Percentiles rank a stretch among this genome's conserved stretches.
These are phyloP conservation scores for Lithobates sylvaticus DNA, from an alignment of 2,797 vertebrate genomes.

Conservation along the genomic window DNA sequence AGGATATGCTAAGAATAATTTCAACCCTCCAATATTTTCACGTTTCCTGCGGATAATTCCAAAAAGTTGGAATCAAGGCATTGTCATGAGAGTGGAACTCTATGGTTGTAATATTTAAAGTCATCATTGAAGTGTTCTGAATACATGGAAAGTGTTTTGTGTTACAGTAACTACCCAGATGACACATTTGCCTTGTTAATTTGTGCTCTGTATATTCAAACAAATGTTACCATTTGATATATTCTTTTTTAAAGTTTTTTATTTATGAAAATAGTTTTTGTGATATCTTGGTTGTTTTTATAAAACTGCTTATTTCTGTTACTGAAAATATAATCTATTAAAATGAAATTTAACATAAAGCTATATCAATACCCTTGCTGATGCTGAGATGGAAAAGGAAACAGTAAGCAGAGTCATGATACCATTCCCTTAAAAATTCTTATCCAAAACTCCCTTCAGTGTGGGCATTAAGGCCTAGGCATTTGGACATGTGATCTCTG, in stretches of 20 bases:
- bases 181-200: neutral
- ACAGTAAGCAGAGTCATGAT: no score
- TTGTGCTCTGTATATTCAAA: neutral
- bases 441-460: no score
- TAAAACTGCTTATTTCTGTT: neutral
- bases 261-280: slow-evolving; percentile 26
- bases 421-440: no score
- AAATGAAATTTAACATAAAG: neutral
- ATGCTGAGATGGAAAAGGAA: no score
- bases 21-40: slow-evolving; percentile 91
- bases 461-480: no score
- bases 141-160: neutral
- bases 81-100: slow-evolving; percentile 91
- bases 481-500: no score
- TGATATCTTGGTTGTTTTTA: neutral
- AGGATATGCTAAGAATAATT: slow-evolving; percentile 85
- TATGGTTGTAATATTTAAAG: slow-evolving; percentile 86
- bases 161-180: neutral
- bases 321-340: neutral
- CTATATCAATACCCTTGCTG: neutral
- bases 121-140: neutral
- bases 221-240: neutral
- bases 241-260: neutral
- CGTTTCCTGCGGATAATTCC: slow-evolving; percentile 89
- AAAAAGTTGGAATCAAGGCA: slow-evolving; percentile 81